phyloP scores from a whole-genome alignment of 2,888 invertebrate species.

The Lycia hirtaria region DNA sequence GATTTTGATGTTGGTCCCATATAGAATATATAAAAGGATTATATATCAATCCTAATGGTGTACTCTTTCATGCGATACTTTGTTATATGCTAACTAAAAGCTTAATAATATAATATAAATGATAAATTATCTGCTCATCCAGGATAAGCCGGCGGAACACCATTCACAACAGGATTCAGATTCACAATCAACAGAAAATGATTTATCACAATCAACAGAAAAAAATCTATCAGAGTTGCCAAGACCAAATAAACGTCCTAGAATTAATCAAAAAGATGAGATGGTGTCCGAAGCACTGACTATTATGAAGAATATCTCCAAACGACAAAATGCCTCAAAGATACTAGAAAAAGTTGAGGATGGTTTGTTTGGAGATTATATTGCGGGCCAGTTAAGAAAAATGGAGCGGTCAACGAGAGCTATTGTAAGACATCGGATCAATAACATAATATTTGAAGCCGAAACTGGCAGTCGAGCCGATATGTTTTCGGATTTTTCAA shows the following conservation, averaged over 20 bases:
- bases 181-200: constrained; percentile 24
- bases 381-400: constrained; percentile 26
- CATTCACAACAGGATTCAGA: constrained; percentile 26
- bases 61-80: no score
- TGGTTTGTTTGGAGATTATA: constrained; percentile 26
- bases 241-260: constrained; percentile 27
- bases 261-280: constrained; percentile 29
- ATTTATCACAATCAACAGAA: constrained; percentile 16
- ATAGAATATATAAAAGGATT: no score
- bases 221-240: constrained; percentile 25
- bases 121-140: constrained; percentile 30
- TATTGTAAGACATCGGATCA: constrained; percentile 32
- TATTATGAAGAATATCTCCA: constrained; percentile 21
- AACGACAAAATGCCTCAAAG: constrained; percentile 14
- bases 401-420: constrained; percentile 24
- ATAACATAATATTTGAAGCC: constrained; percentile 36
- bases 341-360: constrained; percentile 18
- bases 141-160: constrained; percentile 27
- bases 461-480: constrained; percentile 34
- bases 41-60: no score
- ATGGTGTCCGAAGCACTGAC: constrained; percentile 26
- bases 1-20: no score
- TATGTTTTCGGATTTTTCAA: constrained; percentile 30
- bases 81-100: no score
- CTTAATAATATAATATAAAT: constrained; percentile 31